A percentile compares a stretch with the other conserved stretches of the same genome.
Conservation (phyloP, 2,888 invertebrate species). For the Ophion ventricosus region DNA sequence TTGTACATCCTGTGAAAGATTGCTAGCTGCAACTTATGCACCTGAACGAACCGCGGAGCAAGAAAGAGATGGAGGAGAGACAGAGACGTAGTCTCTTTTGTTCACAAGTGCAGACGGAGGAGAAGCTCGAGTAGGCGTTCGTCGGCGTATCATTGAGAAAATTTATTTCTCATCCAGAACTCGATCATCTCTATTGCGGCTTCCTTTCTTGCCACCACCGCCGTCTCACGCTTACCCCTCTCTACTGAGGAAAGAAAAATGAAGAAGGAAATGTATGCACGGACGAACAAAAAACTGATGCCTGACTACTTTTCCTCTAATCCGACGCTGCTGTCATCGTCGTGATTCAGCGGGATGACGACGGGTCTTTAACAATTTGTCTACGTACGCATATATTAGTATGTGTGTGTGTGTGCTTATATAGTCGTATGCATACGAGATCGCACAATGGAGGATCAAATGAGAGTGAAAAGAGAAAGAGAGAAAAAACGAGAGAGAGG, state of each 20-base stretch:
- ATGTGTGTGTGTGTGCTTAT: not conserved
- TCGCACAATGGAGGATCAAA: conserved; percentile 53
- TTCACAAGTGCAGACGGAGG: conserved; percentile 40
- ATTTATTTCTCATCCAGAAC: conserved; percentile 42
- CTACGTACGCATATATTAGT: not conserved
- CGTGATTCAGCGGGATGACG: conserved; percentile 51
- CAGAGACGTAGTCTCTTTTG: conserved; percentile 47
- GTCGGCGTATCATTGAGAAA: conserved; percentile 14
- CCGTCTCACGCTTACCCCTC: not conserved
- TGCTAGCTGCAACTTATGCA: conserved; percentile 49
- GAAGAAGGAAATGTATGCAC: conserved; percentile 14
- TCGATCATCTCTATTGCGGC: conserved; percentile 26
- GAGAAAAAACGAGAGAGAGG: conserved; percentile 66
- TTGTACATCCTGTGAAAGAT: conserved; percentile 51
- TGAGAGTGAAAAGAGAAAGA: conserved; percentile 67
- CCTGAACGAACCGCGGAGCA: conserved; percentile 49
- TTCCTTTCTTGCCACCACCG: not conserved
- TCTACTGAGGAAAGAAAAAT: not conserved
- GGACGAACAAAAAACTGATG: conserved; percentile 10
- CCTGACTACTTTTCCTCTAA: conserved; percentile 13
- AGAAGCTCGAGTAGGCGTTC: conserved; percentile 30
- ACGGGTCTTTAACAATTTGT: conserved; percentile 36
- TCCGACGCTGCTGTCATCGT: conserved; percentile 17
- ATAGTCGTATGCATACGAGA: not conserved
- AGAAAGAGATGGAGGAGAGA: conserved; percentile 22